Base-by-base conservation (phyloP, 2,113 vertebrate genomes). In the Pedetes capensis region DNA sequence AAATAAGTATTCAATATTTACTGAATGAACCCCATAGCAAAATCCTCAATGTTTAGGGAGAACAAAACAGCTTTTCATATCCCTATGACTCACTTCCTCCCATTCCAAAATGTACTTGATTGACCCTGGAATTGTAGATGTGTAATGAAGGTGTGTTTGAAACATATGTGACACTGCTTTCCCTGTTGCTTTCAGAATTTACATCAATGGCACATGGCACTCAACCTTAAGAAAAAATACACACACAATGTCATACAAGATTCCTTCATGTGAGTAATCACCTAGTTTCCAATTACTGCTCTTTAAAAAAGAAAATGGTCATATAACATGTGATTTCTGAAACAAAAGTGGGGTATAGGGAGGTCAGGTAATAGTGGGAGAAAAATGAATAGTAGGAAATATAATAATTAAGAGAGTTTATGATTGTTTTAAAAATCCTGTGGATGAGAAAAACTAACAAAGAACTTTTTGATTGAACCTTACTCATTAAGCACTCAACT, bases 311-410 rank as follows among this genome's bases (percentile, higher is more conserved):
- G 61, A 93, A 96, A 95, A 95, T 86, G 51, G 29, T 53, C 90
- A n/a, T 79, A 57, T 64, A 95, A 81, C 47, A 47, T 32, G 11
- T 93, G 84, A 95, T 80, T 95, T 96, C 87, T 96, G 87, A 95
- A 92, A 93, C n/a, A 55, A 81, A 90, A 61, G 6, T 47, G 7
- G 14, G 39, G 42, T 39, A 44, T 39, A 59, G 17, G 59, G 74
- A 87, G 82, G 74, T 76, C 51, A 79, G 57, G 39, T 68, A 78
- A 72, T 20, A 16, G 49, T 44, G 79, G 64, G 76, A 95, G 44
- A 92, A 93, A 86, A 95, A 27, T 18, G 22, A 95, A 93, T 0
- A 51, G n/a, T n/a, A n/a, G n/a, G 68, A 96, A 95, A 95, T 32
- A 81, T 44, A 74, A 91, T 68, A 61, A 96, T 66, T 92, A 37